phyloP scores from a whole-genome alignment of 2,113 vertebrate species.

The Dendropsophus ebraccatus region DNA sequence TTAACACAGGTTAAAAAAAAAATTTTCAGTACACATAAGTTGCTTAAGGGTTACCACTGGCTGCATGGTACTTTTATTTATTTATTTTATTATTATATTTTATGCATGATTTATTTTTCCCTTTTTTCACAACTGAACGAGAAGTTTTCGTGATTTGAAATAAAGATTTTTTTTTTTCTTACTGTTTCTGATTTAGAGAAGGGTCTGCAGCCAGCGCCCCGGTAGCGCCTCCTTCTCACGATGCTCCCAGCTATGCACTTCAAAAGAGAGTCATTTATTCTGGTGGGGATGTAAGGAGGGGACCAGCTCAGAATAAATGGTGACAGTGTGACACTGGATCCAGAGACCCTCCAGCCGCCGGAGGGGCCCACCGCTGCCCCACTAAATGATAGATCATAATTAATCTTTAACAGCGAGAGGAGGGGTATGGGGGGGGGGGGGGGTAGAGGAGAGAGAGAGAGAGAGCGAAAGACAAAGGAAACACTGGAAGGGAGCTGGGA shows the following conservation, averaged over 20 bases:
- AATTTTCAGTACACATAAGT: neutral
- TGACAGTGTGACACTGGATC: slow-evolving; percentile 53
- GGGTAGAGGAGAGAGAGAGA: slow-evolving; percentile 4
- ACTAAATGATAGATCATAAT: slow-evolving; percentile 56
- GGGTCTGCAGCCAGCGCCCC: slow-evolving; percentile 10
- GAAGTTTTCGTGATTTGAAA: neutral
- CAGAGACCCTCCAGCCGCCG: slow-evolving; percentile 51
- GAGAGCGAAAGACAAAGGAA: slow-evolving; percentile 38
- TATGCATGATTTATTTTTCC: too few relatives aligned
- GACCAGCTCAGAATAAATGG: slow-evolving; percentile 46
- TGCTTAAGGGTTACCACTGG: neutral
- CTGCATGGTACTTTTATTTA: neutral
- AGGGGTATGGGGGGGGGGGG: neutral
- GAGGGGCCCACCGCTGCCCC: slow-evolving; percentile 30
- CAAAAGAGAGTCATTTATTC: slow-evolving; percentile 57
- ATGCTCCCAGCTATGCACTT: slow-evolving; percentile 54
- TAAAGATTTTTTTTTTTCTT: neutral
- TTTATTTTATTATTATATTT: too few relatives aligned
- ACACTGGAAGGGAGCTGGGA: slow-evolving; percentile 29
- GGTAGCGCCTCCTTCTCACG: slow-evolving; percentile 23
- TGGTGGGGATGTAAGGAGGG: slow-evolving; percentile 40
- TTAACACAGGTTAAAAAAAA: neutral
- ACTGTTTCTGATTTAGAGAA: neutral
- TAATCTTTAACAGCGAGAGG: slow-evolving; percentile 54
- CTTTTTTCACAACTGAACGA: neutral